A percentile compares a stretch with the other conserved stretches of the same genome.
These are phyloP conservation scores for Nematostella vectensis DNA, from an alignment of 92 coral and sea anemone species.

Conservation along the genomic window DNA sequence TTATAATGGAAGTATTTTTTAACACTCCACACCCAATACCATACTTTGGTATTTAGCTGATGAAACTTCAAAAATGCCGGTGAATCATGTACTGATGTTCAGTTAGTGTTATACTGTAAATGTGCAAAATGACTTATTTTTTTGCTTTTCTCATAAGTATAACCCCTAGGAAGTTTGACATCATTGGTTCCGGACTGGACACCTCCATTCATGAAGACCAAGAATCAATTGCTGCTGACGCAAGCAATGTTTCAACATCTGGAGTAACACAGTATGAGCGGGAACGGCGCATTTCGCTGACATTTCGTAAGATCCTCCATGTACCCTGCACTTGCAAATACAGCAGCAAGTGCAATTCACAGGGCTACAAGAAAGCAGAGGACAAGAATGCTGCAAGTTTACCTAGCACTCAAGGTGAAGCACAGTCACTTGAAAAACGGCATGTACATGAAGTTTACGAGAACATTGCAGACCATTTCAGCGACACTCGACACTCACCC, in stretches of 20 bases:
- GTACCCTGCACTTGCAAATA: slow-evolving; percentile 65
- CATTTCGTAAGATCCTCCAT: slow-evolving; percentile 82
- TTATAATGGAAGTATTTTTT: too few species aligned
- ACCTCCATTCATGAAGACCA: slow-evolving; percentile 11
- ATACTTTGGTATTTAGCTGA: too few species aligned
- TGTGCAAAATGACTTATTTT: too few species aligned
- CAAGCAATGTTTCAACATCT: slow-evolving; percentile 9
- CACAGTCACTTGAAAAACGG: slow-evolving; percentile 55
- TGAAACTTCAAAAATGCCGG: too few species aligned
- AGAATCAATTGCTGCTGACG: neutral
- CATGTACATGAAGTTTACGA: slow-evolving; percentile 94
- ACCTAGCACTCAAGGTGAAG: slow-evolving; percentile 65
- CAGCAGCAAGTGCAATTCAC: slow-evolving; percentile 74
- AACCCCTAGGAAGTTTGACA: slow-evolving; percentile 91
- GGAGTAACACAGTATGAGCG: slow-evolving; percentile 78
- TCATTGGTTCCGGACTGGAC: slow-evolving; percentile 14
- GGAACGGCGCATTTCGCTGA: slow-evolving; percentile 69
- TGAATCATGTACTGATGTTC: too few species aligned
- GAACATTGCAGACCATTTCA: slow-evolving; percentile 90
- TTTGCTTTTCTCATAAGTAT: too few species aligned
- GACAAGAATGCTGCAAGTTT: slow-evolving; percentile 23
- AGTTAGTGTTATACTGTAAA: too few species aligned
- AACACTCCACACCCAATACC: too few species aligned
- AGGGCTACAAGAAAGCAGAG: slow-evolving; percentile 15
- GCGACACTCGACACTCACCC: slow-evolving; percentile 98